Evolutionary conservation across 2,113 vertebrate genomes (phyloP).

Genomic region (Empidonax traillii): DNA sequence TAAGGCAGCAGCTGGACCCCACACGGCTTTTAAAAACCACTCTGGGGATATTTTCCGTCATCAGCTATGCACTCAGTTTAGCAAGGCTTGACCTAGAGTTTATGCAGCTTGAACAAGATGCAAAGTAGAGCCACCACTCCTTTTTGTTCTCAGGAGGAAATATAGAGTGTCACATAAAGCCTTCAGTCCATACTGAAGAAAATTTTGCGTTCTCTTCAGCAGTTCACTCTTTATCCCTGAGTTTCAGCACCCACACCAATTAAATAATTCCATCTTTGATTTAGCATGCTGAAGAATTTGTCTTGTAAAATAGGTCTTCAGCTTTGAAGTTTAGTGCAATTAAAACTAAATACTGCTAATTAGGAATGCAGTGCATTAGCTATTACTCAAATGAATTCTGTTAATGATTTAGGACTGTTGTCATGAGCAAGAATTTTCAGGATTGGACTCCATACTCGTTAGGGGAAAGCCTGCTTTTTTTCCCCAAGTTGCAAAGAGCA

Average conservation of each 20-base stretch:
- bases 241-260: neutral
- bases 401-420: neutral
- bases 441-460: neutral
- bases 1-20: neutral
- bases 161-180: neutral
- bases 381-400: neutral
- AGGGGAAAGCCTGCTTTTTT: neutral
- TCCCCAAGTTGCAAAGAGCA: neutral
- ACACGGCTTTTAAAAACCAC: neutral
- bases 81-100: neutral
- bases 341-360: slow-evolving; percentile 2
- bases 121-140: neutral
- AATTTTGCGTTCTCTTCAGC: neutral
- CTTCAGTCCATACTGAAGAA: neutral
- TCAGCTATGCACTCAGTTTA: neutral
- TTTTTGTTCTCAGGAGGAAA: neutral
- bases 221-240: neutral
- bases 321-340: neutral
- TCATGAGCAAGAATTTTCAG: neutral
- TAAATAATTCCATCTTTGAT: neutral
- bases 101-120: neutral
- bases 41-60: neutral
- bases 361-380: neutral
- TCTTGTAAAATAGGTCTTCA: neutral
- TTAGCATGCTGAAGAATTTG: neutral